Conservation (phyloP, 1,140 invertebrate species). For the Armadillidium nasatum region DNA sequence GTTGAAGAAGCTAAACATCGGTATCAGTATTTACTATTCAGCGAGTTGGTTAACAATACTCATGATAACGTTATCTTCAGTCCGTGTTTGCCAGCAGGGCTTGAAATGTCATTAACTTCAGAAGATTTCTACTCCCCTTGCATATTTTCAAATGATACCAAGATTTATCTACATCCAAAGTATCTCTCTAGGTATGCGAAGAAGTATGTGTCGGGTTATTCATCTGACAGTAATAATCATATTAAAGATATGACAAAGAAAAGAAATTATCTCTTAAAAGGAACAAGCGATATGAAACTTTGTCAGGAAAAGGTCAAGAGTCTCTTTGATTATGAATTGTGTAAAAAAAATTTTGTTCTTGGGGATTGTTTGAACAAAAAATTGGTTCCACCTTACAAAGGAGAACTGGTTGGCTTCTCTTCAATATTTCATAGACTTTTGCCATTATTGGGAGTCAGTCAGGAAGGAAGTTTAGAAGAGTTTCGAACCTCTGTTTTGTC, state of each 20-base stretch:
- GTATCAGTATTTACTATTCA: not conserved
- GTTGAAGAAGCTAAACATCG: not conserved
- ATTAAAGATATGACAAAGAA: not conserved
- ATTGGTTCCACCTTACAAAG: not conserved
- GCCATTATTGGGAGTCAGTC: not conserved
- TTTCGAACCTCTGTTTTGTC: not conserved
- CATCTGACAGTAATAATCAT: too few species aligned
- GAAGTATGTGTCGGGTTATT: not conserved
- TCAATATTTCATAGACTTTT: constrained; percentile 1
- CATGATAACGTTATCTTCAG: not conserved
- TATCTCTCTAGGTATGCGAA: not conserved
- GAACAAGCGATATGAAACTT: not conserved
- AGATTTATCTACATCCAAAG: not conserved
- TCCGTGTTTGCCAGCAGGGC: not conserved
- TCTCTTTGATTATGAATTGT: not conserved
- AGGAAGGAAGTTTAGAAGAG: not conserved
- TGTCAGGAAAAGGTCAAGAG: not conserved
- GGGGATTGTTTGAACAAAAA: not conserved
- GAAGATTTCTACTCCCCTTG: not conserved
- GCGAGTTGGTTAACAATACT: not conserved
- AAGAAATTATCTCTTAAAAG: not conserved
- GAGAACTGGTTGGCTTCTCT: not conserved
- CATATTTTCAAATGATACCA: not conserved
- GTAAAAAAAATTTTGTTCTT: not conserved
- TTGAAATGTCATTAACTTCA: not conserved